Evolutionary conservation across 1,140 invertebrate genomes (phyloP).

Genomic region (Bombus superbus): DNA sequence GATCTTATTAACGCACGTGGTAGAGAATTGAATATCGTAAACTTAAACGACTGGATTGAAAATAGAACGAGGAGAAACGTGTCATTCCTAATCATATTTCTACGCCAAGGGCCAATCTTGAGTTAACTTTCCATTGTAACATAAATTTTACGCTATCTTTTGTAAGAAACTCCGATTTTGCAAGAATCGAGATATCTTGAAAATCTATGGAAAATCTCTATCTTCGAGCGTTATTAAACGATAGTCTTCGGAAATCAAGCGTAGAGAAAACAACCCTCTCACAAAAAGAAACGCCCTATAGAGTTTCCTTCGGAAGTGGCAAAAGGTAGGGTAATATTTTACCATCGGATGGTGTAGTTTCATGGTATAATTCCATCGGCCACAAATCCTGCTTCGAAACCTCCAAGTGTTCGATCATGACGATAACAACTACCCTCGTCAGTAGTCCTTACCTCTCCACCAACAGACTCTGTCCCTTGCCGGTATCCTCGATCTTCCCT

Average conservation of each 20-base stretch:
- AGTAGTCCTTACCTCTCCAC: constrained; percentile 1
- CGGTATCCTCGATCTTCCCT: constrained; percentile 6
- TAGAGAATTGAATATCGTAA: background rate
- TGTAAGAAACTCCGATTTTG: too few relatives aligned
- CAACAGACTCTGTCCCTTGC: constrained; percentile 13
- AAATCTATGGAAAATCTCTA: too few relatives aligned
- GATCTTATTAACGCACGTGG: background rate
- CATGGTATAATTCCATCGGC: background rate
- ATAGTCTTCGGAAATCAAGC: too few relatives aligned
- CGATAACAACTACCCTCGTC: constrained; percentile 49
- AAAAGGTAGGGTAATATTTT: background rate
- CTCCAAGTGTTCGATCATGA: constrained; percentile 8
- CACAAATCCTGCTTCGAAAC: background rate
- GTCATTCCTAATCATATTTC: background rate
- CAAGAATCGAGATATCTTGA: too few relatives aligned
- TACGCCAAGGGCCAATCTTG: too few relatives aligned
- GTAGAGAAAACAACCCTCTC: too few relatives aligned
- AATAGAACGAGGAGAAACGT: background rate
- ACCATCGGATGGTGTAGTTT: background rate
- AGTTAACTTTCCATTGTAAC: too few relatives aligned
- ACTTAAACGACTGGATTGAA: background rate
- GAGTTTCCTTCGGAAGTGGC: background rate
- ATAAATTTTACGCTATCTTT: too few relatives aligned
- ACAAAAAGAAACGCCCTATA: too few relatives aligned
- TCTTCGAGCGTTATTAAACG: too few relatives aligned